Conservation (phyloP, 2,888 invertebrate species). For the Ctenicera cuprea region DNA sequence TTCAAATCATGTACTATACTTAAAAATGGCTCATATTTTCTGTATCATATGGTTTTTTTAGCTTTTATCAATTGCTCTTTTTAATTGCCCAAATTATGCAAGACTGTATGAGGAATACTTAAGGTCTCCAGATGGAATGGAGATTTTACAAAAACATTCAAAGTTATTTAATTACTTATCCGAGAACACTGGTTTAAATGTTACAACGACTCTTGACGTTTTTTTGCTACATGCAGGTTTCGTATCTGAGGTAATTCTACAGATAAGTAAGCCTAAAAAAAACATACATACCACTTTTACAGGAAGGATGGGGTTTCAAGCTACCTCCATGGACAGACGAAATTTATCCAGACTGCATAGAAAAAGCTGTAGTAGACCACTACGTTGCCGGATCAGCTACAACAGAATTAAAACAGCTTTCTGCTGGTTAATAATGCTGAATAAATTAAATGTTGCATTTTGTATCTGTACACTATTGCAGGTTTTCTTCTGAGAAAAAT, state of each 20-base stretch:
- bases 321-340: conserved; percentile 70
- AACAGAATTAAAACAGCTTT: conserved; percentile 66
- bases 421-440: conserved; percentile 67
- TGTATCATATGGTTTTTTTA: conserved; percentile 1
- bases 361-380: conserved; percentile 66
- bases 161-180: conserved; percentile 34
- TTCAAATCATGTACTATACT: conserved; percentile 17
- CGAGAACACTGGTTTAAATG: conserved; percentile 29
- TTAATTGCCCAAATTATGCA: conserved; percentile 7
- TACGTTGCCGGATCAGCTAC: conserved; percentile 69
- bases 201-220: conserved; percentile 6
- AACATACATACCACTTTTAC: conserved; percentile 47
- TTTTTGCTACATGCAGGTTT: conserved; percentile 7
- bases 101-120: conserved; percentile 2
- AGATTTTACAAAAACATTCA: not conserved
- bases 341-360: conserved; percentile 66
- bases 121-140: not conserved
- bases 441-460: not conserved
- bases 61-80: not conserved
- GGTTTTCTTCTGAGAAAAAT: conserved; percentile 51
- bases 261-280: not conserved
- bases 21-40: too few species aligned
- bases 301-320: conserved; percentile 65
- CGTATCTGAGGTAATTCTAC: conserved; percentile 7
- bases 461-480: too few species aligned